Evolutionary conservation across 1,140 invertebrate genomes (phyloP), one percentile per base, ranked within the genome.

Genomic region (Batillaria attramentaria): DNA sequence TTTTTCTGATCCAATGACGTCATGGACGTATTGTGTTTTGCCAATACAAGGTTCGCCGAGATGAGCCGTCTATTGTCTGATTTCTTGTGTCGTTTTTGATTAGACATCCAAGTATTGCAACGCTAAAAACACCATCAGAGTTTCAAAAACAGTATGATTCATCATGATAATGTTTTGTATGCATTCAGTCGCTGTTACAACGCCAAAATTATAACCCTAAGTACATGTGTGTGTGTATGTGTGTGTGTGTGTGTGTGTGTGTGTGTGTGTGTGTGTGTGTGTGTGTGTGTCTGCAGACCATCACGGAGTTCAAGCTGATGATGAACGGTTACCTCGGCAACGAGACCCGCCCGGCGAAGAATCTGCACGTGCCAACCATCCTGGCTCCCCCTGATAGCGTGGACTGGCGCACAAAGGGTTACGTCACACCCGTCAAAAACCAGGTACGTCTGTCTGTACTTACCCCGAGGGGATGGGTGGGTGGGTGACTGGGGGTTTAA

Each of bases 371-470:
- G 43, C 72, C 72, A 42, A 65, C 75, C 41, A n/a, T 77, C 28
- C 69, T 78, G 28, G 72, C 54, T 39, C 73, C 83, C 72, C 86
- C 86, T 3, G 78, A 79, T 33, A 77, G 37, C 28, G 85, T 89
- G 65, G 86, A 89, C 76, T 89, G 88, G 88, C 84, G 87, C 57
- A 83, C 79, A 18, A 81, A 88, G 73, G 87, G 87, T 16, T 87
- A 86, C 79, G 87, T 89, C 39, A 88, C 87, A 10, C 73, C 70
- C 33, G 82, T 88, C 31, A 88, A 88, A 68, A 83, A 88, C 79
- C 87, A 88, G 84, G 87, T 87, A 79, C 6, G 31, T 18, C 62
- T 4, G n/a, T n/a, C n/a, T n/a, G n/a, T n/a, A n/a, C n/a, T n/a
- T n/a, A n/a, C n/a, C n/a, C n/a, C n/a, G n/a, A n/a, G n/a, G n/a